Evolutionary conservation across 2,797 vertebrate species (phyloP).

Genomic region (Hyperoplus immaculatus): DNA sequence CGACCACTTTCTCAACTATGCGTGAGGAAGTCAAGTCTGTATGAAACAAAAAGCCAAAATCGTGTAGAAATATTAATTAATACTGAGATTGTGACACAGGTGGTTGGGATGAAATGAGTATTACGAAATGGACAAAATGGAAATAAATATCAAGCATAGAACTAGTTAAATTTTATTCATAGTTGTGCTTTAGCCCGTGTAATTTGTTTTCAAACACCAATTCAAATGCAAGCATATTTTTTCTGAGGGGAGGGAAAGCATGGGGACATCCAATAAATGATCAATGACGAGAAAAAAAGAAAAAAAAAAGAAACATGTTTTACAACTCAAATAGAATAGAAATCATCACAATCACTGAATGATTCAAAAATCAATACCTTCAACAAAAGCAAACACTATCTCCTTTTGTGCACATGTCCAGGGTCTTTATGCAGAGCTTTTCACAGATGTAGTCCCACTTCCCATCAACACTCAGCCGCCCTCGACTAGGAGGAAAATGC

Average conservation of each 20-base stretch:
- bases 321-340: constrained; percentile 69
- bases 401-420: constrained; percentile 74
- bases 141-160: constrained; percentile 81
- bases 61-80: constrained; percentile 57
- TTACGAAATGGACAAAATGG: constrained; percentile 53
- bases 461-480: constrained; percentile 48
- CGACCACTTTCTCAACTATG: constrained; percentile 32
- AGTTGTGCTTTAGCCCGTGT: constrained; percentile 85
- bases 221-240: constrained; percentile 79
- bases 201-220: constrained; percentile 82
- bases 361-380: constrained; percentile 66
- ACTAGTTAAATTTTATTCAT: constrained; percentile 85
- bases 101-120: constrained; percentile 61
- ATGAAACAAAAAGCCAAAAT: constrained; percentile 13
- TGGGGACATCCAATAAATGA: constrained; percentile 69
- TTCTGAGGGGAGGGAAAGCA: constrained; percentile 67
- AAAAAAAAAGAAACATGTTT: constrained; percentile 57
- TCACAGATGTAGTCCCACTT: constrained; percentile 61
- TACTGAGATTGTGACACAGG: constrained; percentile 64
- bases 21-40: not conserved
- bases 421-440: constrained; percentile 53
- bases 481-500: constrained; percentile 49
- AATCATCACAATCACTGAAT: constrained; percentile 79
- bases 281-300: constrained; percentile 49
- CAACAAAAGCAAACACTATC: constrained; percentile 80